These are phyloP conservation scores for Plebejus melissa DNA, from an alignment of 2,888 invertebrate genomes.

Conservation along the genomic window DNA sequence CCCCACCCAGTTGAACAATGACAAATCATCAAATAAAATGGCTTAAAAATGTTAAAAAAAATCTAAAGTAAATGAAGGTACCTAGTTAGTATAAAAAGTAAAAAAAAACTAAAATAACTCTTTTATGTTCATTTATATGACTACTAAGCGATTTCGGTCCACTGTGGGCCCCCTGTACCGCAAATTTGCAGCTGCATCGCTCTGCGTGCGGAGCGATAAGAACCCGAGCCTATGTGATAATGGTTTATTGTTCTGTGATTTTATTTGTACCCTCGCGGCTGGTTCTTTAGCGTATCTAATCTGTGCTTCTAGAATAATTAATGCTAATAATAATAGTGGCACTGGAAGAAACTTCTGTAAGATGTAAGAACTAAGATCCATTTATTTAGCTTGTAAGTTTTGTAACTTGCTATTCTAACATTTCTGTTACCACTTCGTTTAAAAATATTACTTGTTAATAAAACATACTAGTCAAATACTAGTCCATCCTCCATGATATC, in stretches of 20 bases:
- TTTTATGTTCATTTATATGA: not conserved
- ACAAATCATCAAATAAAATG: too few relatives aligned
- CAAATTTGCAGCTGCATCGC: conserved; percentile 50
- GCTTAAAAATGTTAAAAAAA: too few relatives aligned
- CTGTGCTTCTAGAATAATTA: not conserved
- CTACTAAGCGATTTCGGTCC: not conserved
- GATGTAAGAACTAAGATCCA: too few relatives aligned
- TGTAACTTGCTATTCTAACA: too few relatives aligned
- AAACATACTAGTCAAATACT: not conserved
- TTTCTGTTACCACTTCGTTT: too few relatives aligned
- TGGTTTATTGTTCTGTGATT: conserved; percentile 4
- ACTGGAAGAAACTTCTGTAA: too few relatives aligned
- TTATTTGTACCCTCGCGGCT: not conserved
- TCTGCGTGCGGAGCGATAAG: conserved; percentile 38
- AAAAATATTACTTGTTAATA: too few relatives aligned
- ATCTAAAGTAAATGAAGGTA: too few relatives aligned
- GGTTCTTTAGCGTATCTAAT: not conserved
- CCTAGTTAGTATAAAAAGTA: not conserved
- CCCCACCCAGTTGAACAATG: too few relatives aligned
- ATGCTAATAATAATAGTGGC: not conserved
- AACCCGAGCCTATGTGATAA: not conserved
- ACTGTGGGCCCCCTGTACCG: not conserved
- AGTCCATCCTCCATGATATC: not conserved
- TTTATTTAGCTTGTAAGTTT: too few relatives aligned
- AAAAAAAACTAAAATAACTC: not conserved